These are phyloP conservation scores for Amphimallon solstitiale DNA, from an alignment of 2,888 invertebrate species.

Conservation along the genomic window DNA sequence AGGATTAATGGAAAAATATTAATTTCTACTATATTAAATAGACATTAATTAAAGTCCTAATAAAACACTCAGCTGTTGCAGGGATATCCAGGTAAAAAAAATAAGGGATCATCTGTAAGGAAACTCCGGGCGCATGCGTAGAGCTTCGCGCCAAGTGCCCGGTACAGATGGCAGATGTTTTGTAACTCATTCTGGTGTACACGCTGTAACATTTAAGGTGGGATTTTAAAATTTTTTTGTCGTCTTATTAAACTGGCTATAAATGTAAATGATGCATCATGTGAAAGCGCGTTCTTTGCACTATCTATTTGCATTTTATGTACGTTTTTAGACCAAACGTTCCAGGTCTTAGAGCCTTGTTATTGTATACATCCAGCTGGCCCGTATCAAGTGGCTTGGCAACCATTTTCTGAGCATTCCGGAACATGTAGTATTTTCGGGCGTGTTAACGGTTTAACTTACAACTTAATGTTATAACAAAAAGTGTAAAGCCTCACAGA, in stretches of 20 bases:
- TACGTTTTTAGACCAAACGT: constrained; percentile 35
- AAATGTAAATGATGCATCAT: constrained; percentile 40
- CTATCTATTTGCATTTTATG: constrained; percentile 39
- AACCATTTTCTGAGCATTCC: constrained; percentile 62
- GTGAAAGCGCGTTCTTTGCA: constrained; percentile 44
- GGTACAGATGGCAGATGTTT: constrained; percentile 66
- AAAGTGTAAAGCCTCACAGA: constrained; percentile 25
- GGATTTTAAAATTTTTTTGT: constrained; percentile 51
- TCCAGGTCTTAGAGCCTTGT: constrained; percentile 37
- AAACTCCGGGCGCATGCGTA: constrained; percentile 55
- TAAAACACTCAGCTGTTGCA: constrained; percentile 29
- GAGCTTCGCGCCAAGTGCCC: constrained; percentile 63
- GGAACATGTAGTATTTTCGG: constrained; percentile 57
- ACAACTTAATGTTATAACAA: constrained; percentile 34
- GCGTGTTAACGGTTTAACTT: constrained; percentile 44
- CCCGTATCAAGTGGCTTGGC: constrained; percentile 59
- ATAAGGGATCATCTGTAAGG: constrained; percentile 51
- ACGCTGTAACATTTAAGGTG: constrained; percentile 54
- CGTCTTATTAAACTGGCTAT: constrained; percentile 32
- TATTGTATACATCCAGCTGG: constrained; percentile 53
- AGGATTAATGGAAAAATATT: not conserved
- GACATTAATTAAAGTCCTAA: not conserved
- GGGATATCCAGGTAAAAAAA: constrained; percentile 34
- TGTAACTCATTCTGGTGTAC: constrained; percentile 59
- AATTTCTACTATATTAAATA: not conserved